These are phyloP conservation scores for Cynoglossus semilaevis DNA, from an alignment of 2,113 vertebrate species.

Conservation along the genomic window DNA sequence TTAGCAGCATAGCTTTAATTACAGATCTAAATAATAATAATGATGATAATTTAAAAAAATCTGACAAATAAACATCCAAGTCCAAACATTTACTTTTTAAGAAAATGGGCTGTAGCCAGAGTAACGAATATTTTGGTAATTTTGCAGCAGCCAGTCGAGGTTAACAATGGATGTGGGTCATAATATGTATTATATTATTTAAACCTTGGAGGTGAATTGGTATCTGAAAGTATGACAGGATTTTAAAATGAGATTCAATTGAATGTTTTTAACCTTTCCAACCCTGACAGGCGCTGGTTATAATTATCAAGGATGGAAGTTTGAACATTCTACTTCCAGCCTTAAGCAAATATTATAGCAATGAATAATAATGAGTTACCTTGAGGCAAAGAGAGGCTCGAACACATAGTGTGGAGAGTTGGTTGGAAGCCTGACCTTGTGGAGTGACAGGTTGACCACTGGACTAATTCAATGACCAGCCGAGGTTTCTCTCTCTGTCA, in stretches of 20 bases:
- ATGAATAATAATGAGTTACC: conserved; percentile 15
- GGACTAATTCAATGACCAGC: conserved; percentile 31
- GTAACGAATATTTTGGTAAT: no score
- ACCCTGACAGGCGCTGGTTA: background rate
- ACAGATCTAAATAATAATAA: no score
- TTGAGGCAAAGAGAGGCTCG: conserved; percentile 20
- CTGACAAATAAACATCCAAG: no score
- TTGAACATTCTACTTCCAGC: conserved; percentile 12
- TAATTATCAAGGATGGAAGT: background rate
- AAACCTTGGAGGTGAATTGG: no score
- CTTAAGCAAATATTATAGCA: conserved; percentile 15
- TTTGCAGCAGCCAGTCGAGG: no score
- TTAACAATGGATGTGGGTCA: no score
- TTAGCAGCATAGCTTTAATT: no score
- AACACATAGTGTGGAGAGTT: conserved; percentile 40
- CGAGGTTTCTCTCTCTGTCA: background rate
- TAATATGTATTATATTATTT: no score
- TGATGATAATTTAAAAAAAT: no score
- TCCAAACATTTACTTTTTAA: no score
- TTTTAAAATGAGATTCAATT: background rate
- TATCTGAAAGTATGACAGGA: no score
- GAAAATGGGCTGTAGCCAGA: no score
- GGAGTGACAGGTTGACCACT: conserved; percentile 32
- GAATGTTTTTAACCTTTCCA: background rate
- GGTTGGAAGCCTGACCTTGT: conserved; percentile 39